Conservation (phyloP, 2,888 invertebrate genomes). For the Odontothrips loti region DNA sequence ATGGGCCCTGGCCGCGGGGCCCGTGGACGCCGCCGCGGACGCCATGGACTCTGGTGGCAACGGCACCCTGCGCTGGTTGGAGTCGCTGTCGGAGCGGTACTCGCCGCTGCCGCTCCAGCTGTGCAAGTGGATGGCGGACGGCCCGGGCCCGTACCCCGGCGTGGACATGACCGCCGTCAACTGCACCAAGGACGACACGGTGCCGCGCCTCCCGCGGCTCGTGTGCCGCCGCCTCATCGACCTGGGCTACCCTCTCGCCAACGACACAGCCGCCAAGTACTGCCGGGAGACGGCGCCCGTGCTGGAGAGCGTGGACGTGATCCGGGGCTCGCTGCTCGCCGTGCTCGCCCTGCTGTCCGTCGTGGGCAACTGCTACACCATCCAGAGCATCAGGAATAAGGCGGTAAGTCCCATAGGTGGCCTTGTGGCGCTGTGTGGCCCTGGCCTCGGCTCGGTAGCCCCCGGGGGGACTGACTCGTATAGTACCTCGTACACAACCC, state of each 20-base stretch:
- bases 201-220: no score
- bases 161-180: neutral
- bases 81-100: conserved; percentile 1
- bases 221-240: no score
- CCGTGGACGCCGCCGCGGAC: neutral
- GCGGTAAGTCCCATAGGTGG: neutral
- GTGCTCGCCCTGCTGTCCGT: conserved; percentile 69
- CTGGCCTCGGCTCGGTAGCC: no score
- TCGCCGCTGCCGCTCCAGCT: neutral
- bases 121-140: neutral
- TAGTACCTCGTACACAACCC: no score
- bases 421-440: no score
- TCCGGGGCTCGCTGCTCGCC: conserved; percentile 63
- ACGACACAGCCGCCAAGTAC: neutral
- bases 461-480: no score
- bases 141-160: neutral
- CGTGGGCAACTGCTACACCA: conserved; percentile 69
- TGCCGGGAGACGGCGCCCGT: conserved; percentile 64
- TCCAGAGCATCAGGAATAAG: conserved; percentile 67
- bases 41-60: neutral
- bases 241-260: neutral
- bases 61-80: neutral
- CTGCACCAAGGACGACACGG: neutral
- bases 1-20: neutral
- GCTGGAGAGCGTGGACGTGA: conserved; percentile 58